A percentile compares a stretch with the other conserved stretches of the same genome.
Evolutionary conservation across 2,888 invertebrate species (phyloP).

Genomic region (Plagodis pulveraria): DNA sequence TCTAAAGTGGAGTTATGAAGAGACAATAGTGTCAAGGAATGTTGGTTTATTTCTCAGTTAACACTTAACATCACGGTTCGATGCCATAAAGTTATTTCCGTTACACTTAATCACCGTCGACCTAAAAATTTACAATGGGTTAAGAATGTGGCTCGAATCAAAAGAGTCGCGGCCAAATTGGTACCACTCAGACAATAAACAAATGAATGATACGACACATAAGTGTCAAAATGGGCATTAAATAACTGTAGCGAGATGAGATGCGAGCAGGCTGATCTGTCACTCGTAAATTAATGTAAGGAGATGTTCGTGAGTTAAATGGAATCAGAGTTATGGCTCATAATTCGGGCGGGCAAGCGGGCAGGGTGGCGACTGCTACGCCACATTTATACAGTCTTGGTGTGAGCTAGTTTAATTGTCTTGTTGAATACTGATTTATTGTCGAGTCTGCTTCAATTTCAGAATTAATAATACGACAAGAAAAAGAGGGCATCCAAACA

Average conservation of each 20-base stretch:
- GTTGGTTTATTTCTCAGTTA: constrained; percentile 34
- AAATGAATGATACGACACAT: constrained; percentile 61
- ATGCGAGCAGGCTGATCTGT: constrained; percentile 72
- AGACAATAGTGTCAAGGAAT: constrained; percentile 35
- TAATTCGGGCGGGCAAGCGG: constrained; percentile 59
- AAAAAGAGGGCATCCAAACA: constrained; percentile 14
- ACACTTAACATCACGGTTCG: constrained; percentile 33
- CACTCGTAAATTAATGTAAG: constrained; percentile 80
- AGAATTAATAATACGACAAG: constrained; percentile 21
- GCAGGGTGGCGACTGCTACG: constrained; percentile 61
- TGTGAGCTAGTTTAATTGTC: constrained; percentile 48
- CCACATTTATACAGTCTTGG: constrained; percentile 60
- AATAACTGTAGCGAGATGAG: constrained; percentile 72
- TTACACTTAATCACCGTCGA: constrained; percentile 51
- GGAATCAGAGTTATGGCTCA: constrained; percentile 81
- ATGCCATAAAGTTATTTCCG: constrained; percentile 56
- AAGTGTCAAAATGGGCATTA: constrained; percentile 80
- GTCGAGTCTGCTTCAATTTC: constrained; percentile 33
- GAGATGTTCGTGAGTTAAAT: constrained; percentile 68
- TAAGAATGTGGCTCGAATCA: constrained; percentile 61
- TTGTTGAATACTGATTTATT: constrained; percentile 48
- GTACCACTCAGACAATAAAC: constrained; percentile 70
- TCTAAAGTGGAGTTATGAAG: constrained; percentile 24
- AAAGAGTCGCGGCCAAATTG: constrained; percentile 66
- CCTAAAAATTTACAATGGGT: constrained; percentile 56